Base-by-base conservation (phyloP, 1,140 invertebrate genomes). In the Drosophila sulfurigaster region DNA sequence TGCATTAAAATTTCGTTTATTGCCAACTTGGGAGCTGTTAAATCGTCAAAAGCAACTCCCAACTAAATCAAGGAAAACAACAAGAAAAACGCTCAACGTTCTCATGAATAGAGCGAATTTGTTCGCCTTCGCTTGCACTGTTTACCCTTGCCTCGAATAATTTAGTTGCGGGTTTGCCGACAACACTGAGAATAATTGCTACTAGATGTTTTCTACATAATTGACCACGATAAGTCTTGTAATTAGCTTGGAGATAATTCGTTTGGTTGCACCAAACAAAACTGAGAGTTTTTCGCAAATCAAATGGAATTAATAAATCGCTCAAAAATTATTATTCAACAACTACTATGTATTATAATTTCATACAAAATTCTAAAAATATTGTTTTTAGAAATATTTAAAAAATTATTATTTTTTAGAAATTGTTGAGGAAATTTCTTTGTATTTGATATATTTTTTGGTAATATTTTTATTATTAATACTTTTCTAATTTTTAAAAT, bases 1-100 rank as follows among this genome's bases (percentile, higher is more conserved):
- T 58, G 67, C 56, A 75, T 71, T 75, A 59, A 75, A 75, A 75
- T 75, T 75, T 65, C 73, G 67, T 71, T 75, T 75, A 75, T 75
- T 71, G 68, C 46, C 68, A 65, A 41, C 60, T 54, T 54, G 73
- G 73, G 68, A 75, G 73, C 73, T 70, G 68, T 75, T 75, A 72
- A 65, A 64, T 59, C 73, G 59, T 70, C 73, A 71, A 64, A 58
- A 45, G 41, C 65, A 11, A 56, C 28, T 51, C 54, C 28, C 51
- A 69, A 67, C 54, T 46, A 52, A 68, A 60, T 57, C 30, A 41
- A 45, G 45, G 28, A 13, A 5, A 15, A 1, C 15, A 1, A 11
- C 1, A 28, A 15, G 30, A 35, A 20, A n/a, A 25, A 25, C 20
- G 20, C 20, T 25, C 20, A 25, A 16, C 30, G 1, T 49, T 28